Evolutionary conservation across 2,888 invertebrate species (phyloP).

Genomic region (Tethea ocularis): DNA sequence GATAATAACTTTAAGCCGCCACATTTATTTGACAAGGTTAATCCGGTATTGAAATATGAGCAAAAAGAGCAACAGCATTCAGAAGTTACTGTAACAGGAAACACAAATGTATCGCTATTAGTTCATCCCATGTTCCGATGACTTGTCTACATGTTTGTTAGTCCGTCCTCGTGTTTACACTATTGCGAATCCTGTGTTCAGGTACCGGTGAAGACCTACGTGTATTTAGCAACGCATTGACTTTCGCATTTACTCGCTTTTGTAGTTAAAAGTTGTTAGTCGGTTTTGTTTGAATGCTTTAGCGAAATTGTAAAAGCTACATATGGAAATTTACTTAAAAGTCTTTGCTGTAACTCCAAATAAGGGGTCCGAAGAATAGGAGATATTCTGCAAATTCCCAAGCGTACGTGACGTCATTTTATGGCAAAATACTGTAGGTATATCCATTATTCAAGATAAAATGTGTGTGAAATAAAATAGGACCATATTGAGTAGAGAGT

Average conservation of each 20-base stretch:
- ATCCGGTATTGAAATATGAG: too few relatives aligned
- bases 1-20: too few relatives aligned
- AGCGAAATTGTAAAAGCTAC: not conserved
- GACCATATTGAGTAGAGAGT: not conserved
- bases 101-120: not conserved
- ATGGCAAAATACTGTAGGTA: not conserved
- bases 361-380: not conserved
- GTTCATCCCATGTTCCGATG: not conserved
- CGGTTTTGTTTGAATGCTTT: constrained; percentile 22
- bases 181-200: constrained; percentile 43
- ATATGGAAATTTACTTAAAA: constrained; percentile 10
- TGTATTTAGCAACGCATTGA: constrained; percentile 58
- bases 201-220: constrained; percentile 28
- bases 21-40: too few relatives aligned
- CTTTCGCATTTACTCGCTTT: constrained; percentile 38
- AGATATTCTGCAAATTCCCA: not conserved
- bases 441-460: not conserved
- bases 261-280: constrained; percentile 37
- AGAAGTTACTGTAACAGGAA: too few relatives aligned
- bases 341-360: not conserved
- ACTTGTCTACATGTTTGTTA: constrained; percentile 2
- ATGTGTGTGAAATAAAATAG: not conserved
- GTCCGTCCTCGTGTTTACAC: constrained; percentile 39
- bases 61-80: too few relatives aligned
- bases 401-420: not conserved